Base-by-base conservation (phyloP, 1,140 invertebrate genomes). In the Sycobia sp. region DNA sequence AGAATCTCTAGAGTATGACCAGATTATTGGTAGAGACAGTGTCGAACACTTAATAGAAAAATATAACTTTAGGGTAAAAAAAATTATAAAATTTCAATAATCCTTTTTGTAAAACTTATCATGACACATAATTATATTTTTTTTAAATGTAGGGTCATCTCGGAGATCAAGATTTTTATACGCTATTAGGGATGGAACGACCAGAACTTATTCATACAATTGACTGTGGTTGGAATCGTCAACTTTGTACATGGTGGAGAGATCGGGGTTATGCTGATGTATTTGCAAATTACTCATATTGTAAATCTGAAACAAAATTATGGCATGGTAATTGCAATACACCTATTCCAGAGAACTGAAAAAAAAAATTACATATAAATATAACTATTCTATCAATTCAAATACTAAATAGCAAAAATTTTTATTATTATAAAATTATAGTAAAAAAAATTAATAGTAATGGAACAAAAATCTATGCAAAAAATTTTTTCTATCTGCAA, bases 271-370 rank as follows among this genome's bases (percentile, higher is more conserved):
- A 94, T 68, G 81, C 83, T 3, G 86, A 90, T 67, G 85, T 93
- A 32, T 94, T 94, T 75, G 84, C 89, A 66, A 77, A 86, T 61
- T 95, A 93, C 83, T 90, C 89, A 54, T 82, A 83, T 38, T 95
- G 93, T 75, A 77, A 87, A 56, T 87, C 86, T n/a, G 78, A 85
- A 62, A 84, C 89, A 8, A 86, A 89, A 78, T 80, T 95, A 27
- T 91, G 91, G 78, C 93, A 95, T 80, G 92, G 91, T 2, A 95
- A 95, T 82, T 93, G 92, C 77, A 91, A 93, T 79, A 90, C 91
- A 34, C 83, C 84, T 47, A 90, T 93, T 71, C 89, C 90, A 63
- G 80, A 84, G 4, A 59, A 79, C 54, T 78, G 20, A 51, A 1
- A 51, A 23, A 22, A 36, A 1, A 1, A 49, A 34, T 50, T 50